Evolutionary conservation across 2,113 vertebrate genomes (phyloP).

Genomic region (Cromileptes altivelis): DNA sequence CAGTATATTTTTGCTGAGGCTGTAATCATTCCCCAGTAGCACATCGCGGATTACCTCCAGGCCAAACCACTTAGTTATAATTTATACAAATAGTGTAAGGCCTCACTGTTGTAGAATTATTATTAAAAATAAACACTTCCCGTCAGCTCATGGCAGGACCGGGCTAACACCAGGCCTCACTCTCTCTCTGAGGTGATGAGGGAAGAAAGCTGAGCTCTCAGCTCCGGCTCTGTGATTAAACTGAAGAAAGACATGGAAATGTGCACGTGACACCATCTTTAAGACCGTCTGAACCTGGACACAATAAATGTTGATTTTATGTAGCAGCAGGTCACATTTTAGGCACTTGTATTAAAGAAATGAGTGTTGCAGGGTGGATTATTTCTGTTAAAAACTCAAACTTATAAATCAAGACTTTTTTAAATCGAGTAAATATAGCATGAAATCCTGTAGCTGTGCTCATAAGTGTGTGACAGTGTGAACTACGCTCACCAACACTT

Average conservation of each 20-base stretch:
- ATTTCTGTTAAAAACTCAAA: neutral
- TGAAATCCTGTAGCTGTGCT: slow-evolving; percentile 42
- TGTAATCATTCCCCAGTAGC: slow-evolving; percentile 77
- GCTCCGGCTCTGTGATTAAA: slow-evolving; percentile 58
- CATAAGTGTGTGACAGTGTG: slow-evolving; percentile 56
- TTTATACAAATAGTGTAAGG: slow-evolving; percentile 78
- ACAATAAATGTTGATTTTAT: neutral
- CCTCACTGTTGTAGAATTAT: slow-evolving; percentile 78
- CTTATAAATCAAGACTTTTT: neutral
- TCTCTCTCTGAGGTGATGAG: slow-evolving; percentile 46
- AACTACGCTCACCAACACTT: slow-evolving; percentile 35
- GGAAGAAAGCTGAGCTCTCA: slow-evolving; percentile 72
- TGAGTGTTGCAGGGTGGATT: neutral
- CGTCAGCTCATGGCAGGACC: slow-evolving; percentile 48
- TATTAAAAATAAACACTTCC: slow-evolving; percentile 83
- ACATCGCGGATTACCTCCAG: slow-evolving; percentile 67
- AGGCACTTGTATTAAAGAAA: neutral
- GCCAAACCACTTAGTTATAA: slow-evolving; percentile 83
- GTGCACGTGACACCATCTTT: slow-evolving; percentile 19
- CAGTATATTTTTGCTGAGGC: slow-evolving; percentile 73
- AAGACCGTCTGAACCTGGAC: neutral
- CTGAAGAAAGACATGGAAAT: slow-evolving; percentile 51
- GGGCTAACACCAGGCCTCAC: slow-evolving; percentile 51
- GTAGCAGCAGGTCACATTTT: neutral
- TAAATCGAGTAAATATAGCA: slow-evolving; percentile 40